Base-by-base conservation (phyloP, 2,888 invertebrate species). In the Tinea trinotella region DNA sequence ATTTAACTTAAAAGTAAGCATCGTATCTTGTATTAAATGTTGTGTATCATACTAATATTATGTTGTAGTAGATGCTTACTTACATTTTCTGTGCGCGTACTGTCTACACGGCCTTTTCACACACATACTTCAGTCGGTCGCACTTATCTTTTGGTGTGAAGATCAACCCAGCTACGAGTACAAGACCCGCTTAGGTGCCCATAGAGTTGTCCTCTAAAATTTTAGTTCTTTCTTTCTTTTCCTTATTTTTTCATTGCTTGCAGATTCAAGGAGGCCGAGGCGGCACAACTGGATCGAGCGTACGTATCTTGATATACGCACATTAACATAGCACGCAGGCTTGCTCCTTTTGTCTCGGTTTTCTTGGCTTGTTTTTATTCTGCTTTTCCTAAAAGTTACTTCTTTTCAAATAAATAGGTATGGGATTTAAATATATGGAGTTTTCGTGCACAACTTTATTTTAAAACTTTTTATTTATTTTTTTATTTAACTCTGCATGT, bases 181-280 rank as follows among this genome's bases (percentile, higher is more conserved):
- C 64, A 67, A 61, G 60, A 67, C 64, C 68, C 64, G 74, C 76
- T 76, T 73, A 71, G 73, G 75, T 73, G 72, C 66, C n/a, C 70
- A 68, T 71, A 70, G 65, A 64, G 64, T 60, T 71, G 64, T 71
- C 65, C 68, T 71, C 61, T 70, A 60, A 70, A 59, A 66, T 70
- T 68, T 70, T 67, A 63, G 70, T 73, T 73, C 72, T 77, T 70
- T 81, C 77, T 78, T 76, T 80, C 80, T 78, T 80, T 79, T 79
- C 81, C 82, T 81, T 81, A 80, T 78, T 77, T 65, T 86, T 82
- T 76, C 82, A 85, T 87, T 87, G 84, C 90, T 93, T 92, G 70
- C 92, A 93, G 93, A 92, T 92, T 92, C 92, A 93, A 92, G 91
- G 92, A 93, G 88, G 88, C 90, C 76, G 92, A 93, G 89, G 91